These are phyloP conservation scores for Drosophila nannoptera DNA, from an alignment of 1,140 invertebrate genomes.

Conservation along the genomic window DNA sequence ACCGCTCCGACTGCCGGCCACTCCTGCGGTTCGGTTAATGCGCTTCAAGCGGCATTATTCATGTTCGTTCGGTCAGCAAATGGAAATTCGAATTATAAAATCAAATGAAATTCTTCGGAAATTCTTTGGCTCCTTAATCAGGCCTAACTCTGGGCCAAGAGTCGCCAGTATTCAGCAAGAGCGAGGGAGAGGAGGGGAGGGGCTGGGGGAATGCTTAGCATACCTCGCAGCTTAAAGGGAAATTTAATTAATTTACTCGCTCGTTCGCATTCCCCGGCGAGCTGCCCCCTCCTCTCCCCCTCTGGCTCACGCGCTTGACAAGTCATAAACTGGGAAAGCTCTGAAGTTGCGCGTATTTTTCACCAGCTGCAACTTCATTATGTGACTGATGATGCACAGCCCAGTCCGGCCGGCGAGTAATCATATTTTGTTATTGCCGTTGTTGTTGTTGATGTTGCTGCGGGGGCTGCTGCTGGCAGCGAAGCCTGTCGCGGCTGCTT, in stretches of 20 bases:
- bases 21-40: slow-evolving; percentile 25
- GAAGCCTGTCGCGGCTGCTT: slow-evolving; percentile 28
- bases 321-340: slow-evolving; percentile 65
- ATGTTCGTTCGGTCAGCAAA: neutral
- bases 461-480: too few relatives aligned
- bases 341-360: slow-evolving; percentile 57
- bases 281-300: neutral
- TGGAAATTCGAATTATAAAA: neutral
- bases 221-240: slow-evolving; percentile 48
- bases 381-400: slow-evolving; percentile 73
- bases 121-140: too few relatives aligned
- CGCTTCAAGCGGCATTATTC: neutral
- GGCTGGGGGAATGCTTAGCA: slow-evolving; percentile 50
- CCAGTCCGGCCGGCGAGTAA: slow-evolving; percentile 56
- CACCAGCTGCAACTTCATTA: slow-evolving; percentile 74
- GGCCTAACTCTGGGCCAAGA: neutral
- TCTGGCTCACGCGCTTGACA: slow-evolving; percentile 40
- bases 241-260: slow-evolving; percentile 69
- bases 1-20: slow-evolving; percentile 21
- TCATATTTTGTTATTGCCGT: slow-evolving; percentile 46
- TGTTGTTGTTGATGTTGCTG: slow-evolving; percentile 13
- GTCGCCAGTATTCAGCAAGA: slow-evolving; percentile 12
- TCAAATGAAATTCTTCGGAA: too few relatives aligned
- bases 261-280: slow-evolving; percentile 6
- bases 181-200: neutral